Evolutionary conservation across 1,140 invertebrate species (phyloP).

Genomic region (Bombus picipes): DNA sequence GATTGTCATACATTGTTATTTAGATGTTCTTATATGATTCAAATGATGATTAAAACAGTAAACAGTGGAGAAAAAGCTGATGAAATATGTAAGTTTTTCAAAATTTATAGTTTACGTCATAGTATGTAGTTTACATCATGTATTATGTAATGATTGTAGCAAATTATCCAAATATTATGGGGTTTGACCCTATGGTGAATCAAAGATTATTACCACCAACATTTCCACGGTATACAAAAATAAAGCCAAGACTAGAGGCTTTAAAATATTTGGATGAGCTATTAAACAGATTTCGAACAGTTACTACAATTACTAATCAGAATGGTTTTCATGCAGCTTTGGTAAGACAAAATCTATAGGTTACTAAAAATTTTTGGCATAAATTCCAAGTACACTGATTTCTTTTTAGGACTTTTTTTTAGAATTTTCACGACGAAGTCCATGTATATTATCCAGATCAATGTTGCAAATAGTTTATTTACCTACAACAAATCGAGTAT

Average conservation of each 20-base stretch:
- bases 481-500: conserved; percentile 82
- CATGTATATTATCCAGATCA: conserved; percentile 97
- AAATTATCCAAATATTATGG: conserved; percentile 86
- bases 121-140: background rate
- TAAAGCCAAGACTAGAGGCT: conserved; percentile 92
- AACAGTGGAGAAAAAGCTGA: conserved; percentile 89
- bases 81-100: conserved; percentile 85
- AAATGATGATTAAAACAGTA: conserved; percentile 90
- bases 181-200: conserved; percentile 97
- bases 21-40: conserved; percentile 90
- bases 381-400: conserved; percentile 56
- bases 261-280: conserved; percentile 93
- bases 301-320: conserved; percentile 91
- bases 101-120: background rate
- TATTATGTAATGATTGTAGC: conserved; percentile 71
- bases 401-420: conserved; percentile 94
- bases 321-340: conserved; percentile 91
- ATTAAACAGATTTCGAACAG: conserved; percentile 90
- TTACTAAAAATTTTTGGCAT: conserved; percentile 19
- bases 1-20: conserved; percentile 87
- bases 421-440: conserved; percentile 92
- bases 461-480: conserved; percentile 93
- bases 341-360: conserved; percentile 83
- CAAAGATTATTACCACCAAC: conserved; percentile 97
- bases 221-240: conserved; percentile 98